These are phyloP conservation scores for Phocoena sinus DNA, from an alignment of 2,113 vertebrate genomes.

Conservation along the genomic window DNA sequence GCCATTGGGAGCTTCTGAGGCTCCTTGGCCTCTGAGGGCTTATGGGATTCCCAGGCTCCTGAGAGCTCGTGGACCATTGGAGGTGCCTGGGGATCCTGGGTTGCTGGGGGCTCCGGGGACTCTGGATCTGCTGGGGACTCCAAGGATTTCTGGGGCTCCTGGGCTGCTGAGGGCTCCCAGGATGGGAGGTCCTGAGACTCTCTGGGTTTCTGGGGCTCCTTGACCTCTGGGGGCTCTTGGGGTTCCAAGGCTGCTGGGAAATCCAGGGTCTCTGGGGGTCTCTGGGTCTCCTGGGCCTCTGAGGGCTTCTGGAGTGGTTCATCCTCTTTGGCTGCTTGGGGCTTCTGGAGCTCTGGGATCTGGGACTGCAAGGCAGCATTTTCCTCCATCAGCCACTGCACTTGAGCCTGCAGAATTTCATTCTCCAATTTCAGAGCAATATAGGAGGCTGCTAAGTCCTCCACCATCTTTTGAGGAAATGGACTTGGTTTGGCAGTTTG, in stretches of 20 bases:
- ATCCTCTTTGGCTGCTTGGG: background rate
- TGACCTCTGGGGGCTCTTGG: background rate
- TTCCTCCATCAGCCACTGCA: slow-evolving; percentile 42
- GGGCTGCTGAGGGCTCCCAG: background rate
- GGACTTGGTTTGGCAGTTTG: slow-evolving; percentile 20
- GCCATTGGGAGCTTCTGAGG: background rate
- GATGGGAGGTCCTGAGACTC: background rate
- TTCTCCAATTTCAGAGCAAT: slow-evolving; percentile 58
- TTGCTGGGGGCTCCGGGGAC: background rate
- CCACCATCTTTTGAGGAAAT: slow-evolving; percentile 50
- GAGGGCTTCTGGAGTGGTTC: background rate
- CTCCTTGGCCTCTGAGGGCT: background rate
- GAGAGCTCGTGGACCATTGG: background rate
- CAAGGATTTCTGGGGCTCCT: background rate
- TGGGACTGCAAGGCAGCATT: slow-evolving; percentile 38
- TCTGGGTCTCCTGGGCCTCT: background rate
- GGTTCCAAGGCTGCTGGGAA: background rate
- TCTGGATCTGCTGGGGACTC: background rate
- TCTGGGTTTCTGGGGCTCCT: background rate
- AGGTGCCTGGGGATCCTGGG: background rate
- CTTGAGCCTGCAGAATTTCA: slow-evolving; percentile 51
- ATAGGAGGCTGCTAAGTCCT: slow-evolving; percentile 43
- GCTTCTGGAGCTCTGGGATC: slow-evolving; percentile 40
- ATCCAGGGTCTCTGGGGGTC: background rate
- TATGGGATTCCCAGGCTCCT: background rate